Evolutionary conservation across 2,888 invertebrate species (phyloP).

Genomic region (Dryobotodes eremita): DNA sequence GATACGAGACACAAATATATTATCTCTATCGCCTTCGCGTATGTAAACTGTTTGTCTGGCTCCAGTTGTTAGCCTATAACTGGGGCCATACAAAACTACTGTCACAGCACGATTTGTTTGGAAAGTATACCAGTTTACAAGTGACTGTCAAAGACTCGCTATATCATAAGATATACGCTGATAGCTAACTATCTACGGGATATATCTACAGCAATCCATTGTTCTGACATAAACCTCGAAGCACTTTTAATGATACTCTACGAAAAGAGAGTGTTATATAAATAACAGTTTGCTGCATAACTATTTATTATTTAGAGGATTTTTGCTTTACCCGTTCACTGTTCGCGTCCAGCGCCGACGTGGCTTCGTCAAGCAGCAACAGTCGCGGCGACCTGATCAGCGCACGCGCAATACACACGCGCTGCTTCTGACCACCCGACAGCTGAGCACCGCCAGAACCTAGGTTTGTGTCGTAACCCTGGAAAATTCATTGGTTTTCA

Average conservation of each 20-base stretch:
- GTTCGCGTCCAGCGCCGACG: slow-evolving; percentile 92
- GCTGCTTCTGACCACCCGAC: slow-evolving; percentile 94
- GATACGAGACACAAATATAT: background rate
- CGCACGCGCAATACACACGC: slow-evolving; percentile 94
- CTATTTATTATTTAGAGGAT: background rate
- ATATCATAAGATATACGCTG: background rate
- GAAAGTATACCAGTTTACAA: background rate
- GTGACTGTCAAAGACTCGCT: background rate
- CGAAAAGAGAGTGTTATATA: background rate
- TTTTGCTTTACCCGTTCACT: slow-evolving; percentile 91
- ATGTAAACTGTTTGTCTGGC: background rate
- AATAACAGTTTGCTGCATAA: background rate
- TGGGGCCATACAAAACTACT: background rate
- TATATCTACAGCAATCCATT: background rate
- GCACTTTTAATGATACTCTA: background rate
- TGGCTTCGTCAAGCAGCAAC: slow-evolving; percentile 93
- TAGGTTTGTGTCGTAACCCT: slow-evolving; percentile 93
- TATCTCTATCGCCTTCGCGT: background rate
- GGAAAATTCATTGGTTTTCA: slow-evolving; percentile 20
- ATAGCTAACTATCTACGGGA: background rate
- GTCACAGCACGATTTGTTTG: background rate
- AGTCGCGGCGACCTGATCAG: slow-evolving; percentile 92
- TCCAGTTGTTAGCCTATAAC: background rate
- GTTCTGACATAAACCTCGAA: background rate
- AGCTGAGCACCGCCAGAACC: slow-evolving; percentile 93